Percentiles rank a stretch among this genome's conserved stretches.
These are phyloP conservation scores for Lasioglossum marginatum DNA, from an alignment of 2,888 invertebrate species.

Conservation along the genomic window DNA sequence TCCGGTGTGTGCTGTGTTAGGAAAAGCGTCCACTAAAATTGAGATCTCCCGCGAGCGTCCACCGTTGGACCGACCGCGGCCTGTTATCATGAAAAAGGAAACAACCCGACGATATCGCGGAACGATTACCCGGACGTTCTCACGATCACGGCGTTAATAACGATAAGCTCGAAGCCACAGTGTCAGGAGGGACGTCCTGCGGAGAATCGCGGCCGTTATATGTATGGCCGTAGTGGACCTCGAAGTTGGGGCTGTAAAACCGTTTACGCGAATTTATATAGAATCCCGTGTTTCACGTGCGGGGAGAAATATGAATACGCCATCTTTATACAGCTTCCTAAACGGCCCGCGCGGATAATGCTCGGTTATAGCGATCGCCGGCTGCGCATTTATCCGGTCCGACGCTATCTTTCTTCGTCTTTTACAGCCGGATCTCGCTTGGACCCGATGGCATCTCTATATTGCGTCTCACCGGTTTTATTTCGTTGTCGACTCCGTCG, in stretches of 20 bases:
- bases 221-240: conserved; percentile 67
- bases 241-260: conserved; percentile 73
- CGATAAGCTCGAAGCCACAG: neutral
- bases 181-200: neutral
- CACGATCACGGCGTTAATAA: neutral
- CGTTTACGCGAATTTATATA: conserved; percentile 78
- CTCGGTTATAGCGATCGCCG: conserved; percentile 41
- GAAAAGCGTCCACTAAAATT: neutral
- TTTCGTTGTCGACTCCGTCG: conserved; percentile 16
- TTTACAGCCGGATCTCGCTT: conserved; percentile 44
- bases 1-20: neutral
- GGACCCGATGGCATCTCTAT: conserved; percentile 55
- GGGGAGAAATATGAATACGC: conserved; percentile 74
- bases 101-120: neutral
- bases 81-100: neutral
- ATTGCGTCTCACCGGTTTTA: conserved; percentile 41
- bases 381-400: conserved; percentile 53
- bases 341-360: conserved; percentile 71
- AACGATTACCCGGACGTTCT: neutral
- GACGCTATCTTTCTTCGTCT: conserved; percentile 38
- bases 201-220: conserved; percentile 25
- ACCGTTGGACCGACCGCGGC: neutral
- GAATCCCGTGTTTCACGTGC: conserved; percentile 59
- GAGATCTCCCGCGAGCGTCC: neutral
- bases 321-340: conserved; percentile 72